These are phyloP conservation scores for Pandemis corylana DNA, from an alignment of 2,888 invertebrate species.

Conservation along the genomic window DNA sequence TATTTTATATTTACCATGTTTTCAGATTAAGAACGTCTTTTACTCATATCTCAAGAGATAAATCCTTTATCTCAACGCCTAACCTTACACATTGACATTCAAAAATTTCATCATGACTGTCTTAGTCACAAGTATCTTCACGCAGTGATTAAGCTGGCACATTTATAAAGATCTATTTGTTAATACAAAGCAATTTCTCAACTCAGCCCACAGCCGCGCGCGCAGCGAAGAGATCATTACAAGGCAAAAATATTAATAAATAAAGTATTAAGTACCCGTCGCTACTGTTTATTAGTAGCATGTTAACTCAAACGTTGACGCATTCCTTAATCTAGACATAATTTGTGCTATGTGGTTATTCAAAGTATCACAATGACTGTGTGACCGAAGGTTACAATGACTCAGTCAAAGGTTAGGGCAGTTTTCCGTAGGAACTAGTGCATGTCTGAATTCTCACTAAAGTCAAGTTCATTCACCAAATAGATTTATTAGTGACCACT, in stretches of 20 bases:
- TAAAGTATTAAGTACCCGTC: neutral
- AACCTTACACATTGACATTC: slow-evolving; percentile 34
- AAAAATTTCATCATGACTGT: slow-evolving; percentile 27
- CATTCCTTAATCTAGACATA: neutral
- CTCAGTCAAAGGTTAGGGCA: neutral
- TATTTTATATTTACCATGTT: neutral
- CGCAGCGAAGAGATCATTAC: neutral
- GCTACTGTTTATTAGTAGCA: slow-evolving; percentile 6
- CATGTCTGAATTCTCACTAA: neutral
- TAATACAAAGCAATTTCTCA: slow-evolving; percentile 31
- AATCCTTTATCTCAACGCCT: slow-evolving; percentile 19
- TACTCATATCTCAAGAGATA: slow-evolving; percentile 4
- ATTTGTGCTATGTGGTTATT: neutral
- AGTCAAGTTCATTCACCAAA: neutral
- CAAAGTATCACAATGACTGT: neutral
- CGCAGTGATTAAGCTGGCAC: slow-evolving; percentile 22
- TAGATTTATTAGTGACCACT: neutral
- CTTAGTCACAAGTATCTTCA: slow-evolving; percentile 25
- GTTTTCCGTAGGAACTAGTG: neutral
- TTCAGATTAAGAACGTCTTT: slow-evolving; percentile 7
- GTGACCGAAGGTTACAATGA: neutral
- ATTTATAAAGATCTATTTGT: slow-evolving; percentile 32
- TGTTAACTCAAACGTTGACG: neutral
- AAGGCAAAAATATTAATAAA: slow-evolving; percentile 9
- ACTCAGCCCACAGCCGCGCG: slow-evolving; percentile 9